A percentile compares a stretch with the other conserved stretches of the same genome.
These are phyloP conservation scores for Pogonocherus hispidulus DNA, from an alignment of 2,888 invertebrate species.

Conservation along the genomic window DNA sequence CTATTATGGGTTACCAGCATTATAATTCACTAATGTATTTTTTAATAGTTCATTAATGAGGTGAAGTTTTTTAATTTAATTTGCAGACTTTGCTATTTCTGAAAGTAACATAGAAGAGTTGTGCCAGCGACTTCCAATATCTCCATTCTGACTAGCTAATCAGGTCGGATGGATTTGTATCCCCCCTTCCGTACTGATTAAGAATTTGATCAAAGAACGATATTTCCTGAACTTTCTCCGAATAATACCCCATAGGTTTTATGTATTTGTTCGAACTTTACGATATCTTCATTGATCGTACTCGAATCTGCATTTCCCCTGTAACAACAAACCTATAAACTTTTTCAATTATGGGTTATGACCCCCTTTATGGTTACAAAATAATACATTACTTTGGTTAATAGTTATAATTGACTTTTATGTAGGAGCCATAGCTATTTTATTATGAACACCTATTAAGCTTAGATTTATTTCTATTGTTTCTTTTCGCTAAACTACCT, in stretches of 20 bases:
- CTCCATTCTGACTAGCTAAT: not conserved
- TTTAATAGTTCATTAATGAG: conserved; percentile 23
- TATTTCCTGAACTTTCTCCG: conserved; percentile 19
- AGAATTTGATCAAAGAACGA: conserved; percentile 25
- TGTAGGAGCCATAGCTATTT: conserved; percentile 4
- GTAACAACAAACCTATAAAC: conserved; percentile 22
- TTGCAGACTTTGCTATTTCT: conserved; percentile 7
- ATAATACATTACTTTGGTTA: conserved; percentile 5
- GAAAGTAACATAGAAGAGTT: conserved; percentile 4
- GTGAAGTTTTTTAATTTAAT: conserved; percentile 25
- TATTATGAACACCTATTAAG: conserved; percentile 10
- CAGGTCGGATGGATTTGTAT: not conserved
- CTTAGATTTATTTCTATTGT: conserved; percentile 7
- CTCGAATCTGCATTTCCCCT: conserved; percentile 15
- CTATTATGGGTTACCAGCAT: conserved; percentile 17
- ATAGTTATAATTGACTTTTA: conserved; percentile 21
- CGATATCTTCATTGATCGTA: conserved; percentile 19
- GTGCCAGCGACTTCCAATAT: conserved; percentile 4
- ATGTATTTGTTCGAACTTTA: conserved; percentile 15
- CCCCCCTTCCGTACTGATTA: conserved; percentile 16
- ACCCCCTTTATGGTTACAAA: not conserved
- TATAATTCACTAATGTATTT: conserved; percentile 25
- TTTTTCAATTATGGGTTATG: conserved; percentile 24
- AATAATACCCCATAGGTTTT: conserved; percentile 18
- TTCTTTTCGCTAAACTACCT: not conserved